Evolutionary conservation across 1,140 invertebrate species (phyloP), one percentile per base, ranked within the genome.

Genomic region (Cotesia vestalis): DNA sequence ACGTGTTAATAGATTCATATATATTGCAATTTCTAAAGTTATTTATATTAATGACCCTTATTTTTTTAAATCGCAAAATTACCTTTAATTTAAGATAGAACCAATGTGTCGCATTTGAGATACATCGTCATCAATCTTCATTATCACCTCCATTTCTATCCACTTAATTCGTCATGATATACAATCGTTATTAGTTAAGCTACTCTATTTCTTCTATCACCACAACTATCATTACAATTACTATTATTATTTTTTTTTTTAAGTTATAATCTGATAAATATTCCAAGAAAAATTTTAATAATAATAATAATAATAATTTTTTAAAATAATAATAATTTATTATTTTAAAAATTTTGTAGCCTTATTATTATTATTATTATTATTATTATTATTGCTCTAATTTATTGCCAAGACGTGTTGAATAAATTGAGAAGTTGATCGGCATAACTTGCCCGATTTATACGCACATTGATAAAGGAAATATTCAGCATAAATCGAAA

Each of bases 121-220:
- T 11, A 61, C 5, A 61, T 17, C 59, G 20, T 68, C 71, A 73
- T 73, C 67, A 68, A 68, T 73, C 71, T 73, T 68, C 64, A 73
- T 73, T 59, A 67, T 73, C 63, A 73, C 64, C 64, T 63, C 64
- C 38, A 61, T 73, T 61, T 73, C 71, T 73, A 67, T 73, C 66
- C 66, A 73, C 66, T 73, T 68, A 53, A 73, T 66, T 73, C 62
- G 12, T 46, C 38, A 70, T 17, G 46, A 69, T 35, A 34, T 36
- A 51, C 53, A 55, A 57, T n/a, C 53, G 27, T 36, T 46, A 57
- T 67, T 73, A 68, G 57, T 72, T 35, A 73, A 20, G 66, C 40
- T 73, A 73, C 59, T 68, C 12, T 40, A 52, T 53, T 57, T 57
- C 11, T n/a, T 46, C 64, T 36, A 36, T 66, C 46, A 38, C 27